A percentile compares a stretch with the other conserved stretches of the same genome.
phyloP scores from a whole-genome alignment of 2,113 vertebrate species.

The Gorsachius goisagi region DNA sequence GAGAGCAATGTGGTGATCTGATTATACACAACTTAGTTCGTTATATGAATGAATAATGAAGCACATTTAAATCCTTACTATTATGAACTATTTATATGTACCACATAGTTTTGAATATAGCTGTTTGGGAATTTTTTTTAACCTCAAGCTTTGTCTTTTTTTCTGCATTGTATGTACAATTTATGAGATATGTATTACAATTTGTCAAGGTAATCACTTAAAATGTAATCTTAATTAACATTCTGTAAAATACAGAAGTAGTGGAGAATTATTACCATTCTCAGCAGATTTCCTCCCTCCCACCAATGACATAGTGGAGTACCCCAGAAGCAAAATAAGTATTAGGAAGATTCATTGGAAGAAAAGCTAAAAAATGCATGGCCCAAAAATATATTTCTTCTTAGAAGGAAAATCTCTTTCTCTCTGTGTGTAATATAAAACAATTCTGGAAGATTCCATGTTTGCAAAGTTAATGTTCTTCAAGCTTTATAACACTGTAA shows the following conservation, averaged over 20 bases:
- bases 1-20: neutral
- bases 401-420: neutral
- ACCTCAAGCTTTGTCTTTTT: neutral
- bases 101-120: neutral
- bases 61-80: neutral
- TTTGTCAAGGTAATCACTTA: neutral
- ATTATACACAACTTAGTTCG: neutral
- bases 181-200: neutral
- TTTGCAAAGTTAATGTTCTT: neutral
- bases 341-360: neutral
- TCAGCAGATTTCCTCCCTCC: neutral
- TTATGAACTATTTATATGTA: neutral
- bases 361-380: neutral
- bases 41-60: neutral
- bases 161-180: neutral
- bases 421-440: neutral
- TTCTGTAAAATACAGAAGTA: neutral
- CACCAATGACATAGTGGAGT: neutral
- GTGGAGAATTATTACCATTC: neutral
- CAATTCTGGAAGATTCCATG: neutral
- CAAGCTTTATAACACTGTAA: neutral
- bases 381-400: neutral
- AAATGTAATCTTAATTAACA: neutral
- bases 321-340: neutral
- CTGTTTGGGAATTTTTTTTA: neutral